Evolutionary conservation across 2,113 vertebrate genomes (phyloP), one percentile per base, ranked within the genome.

Genomic region (Acanthochromis polyacanthus): DNA sequence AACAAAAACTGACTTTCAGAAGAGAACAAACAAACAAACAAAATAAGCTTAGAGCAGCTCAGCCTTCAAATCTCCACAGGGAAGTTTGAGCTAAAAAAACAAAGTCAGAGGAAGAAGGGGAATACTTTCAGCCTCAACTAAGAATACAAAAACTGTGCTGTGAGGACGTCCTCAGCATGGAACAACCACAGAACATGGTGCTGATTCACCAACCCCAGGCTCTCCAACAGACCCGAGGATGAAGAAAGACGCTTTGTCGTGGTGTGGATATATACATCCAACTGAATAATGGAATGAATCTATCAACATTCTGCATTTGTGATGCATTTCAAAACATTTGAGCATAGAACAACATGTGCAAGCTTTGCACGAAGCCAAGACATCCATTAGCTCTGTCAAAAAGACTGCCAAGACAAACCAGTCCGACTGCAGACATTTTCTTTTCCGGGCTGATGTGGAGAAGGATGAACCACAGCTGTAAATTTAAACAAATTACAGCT

Each of bases 351-450:
- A 81, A 80, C 63, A 85, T 73, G 69, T 57, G 80, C 62, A 78
- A 75, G 48, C 36, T 62, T 16, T 14, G 19, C 15, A 60, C 5
- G 6, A 78, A 76, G 87, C 83, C 83, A 89, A 76, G 85, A 68
- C 57, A 73, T 82, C 77, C 86, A 88, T 90, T 89, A 86, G 46
- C 56, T 52, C 69, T 59, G 69, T 89, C 53, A 72, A 30, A 75
- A 40, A 8, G n/a, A 43, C 64, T 79, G 90, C 85, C 88, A 89
- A 91, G 77, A 85, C 66, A 90, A 91, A 89, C 75, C 71, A 60
- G 23, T 16, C 30, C 40, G 61, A 75, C 64, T 70, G 68, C 83
- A 91, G 75, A 72, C 15, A 15, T 77, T 75, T 88, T 52, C 69
- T 65, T 52, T 69, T 81, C 20, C 6, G 59, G 48, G 82, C 66